Base-by-base conservation (phyloP, 92 coral and sea anemone genomes). In the Phenganax subtilis region DNA sequence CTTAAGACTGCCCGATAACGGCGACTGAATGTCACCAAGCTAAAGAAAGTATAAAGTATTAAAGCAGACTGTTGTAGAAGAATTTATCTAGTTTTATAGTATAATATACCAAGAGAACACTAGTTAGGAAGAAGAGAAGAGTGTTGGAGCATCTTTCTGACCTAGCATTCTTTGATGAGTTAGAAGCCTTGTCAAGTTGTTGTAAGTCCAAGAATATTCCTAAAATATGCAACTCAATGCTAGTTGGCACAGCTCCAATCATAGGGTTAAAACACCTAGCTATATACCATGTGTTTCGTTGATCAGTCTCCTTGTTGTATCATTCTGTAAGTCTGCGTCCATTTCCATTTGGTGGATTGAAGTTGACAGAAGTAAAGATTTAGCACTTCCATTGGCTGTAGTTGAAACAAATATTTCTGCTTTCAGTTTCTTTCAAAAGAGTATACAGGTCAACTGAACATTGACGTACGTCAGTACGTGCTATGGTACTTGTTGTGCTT, bases 161-260 rank as follows among this genome's bases (percentile, higher is more conserved):
- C 98, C 92, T 91, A 1, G 98, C 81, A 76, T 91, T 90, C 65
- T 89, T 85, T 16, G 91, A 83, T 54, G 93, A 88, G 9, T 89
- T 89, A 30, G 90, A 89, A 30, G 89, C 63, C n/a, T 92, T 91
- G 58, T 93, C 92, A 25, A 94, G 81, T 52, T 92, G 87, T 54
- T 94, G 98, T 14, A 94, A 89, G 81, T 94, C 98, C 87, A 94
- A 59, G 87, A 92, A 94, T 74, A 94, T 94, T 47, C 92, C 98
- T 94, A 78, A 29, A 91, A 72, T 63, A 74, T 72, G 57, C n/a
- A 73, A 20, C 12, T 10, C 8, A 73, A 52, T 51, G 27, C 1
- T 53, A 56, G n/a, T 56, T 54, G 31, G 71, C 71, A 17, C 31
- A 72, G 54, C 12, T 8, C 54, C n/a, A 44, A 17, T 28, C 8